Evolutionary conservation across 2,797 vertebrate genomes (phyloP), one percentile per base, ranked within the genome.

Genomic region (Emydoidea blandingii): DNA sequence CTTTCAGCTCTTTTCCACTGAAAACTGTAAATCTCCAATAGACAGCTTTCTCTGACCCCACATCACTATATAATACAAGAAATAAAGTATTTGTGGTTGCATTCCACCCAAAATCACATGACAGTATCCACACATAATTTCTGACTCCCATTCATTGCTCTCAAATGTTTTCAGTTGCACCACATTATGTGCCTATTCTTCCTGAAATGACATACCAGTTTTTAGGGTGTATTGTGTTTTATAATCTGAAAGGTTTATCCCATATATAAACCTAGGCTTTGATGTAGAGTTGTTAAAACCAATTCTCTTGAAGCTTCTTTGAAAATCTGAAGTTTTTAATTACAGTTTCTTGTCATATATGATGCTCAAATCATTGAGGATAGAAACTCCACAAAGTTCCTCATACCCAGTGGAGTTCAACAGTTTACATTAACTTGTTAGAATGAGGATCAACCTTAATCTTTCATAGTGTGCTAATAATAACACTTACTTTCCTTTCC

Each of bases 291-390:
- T 81, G 96, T 91, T 57, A 47, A 41, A 85, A 91, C 21, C 1
- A 34, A 2, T 52, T 81, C 2, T 80, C 12, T 85, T 91, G 52
- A 86, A 95, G 68, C 4, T 0, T 74, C 37, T 92, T 92, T 81
- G 57, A 89, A 93, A 95, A 86, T 59, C 12, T 41, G 6, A 53
- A 93, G 6, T 81, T 19, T 84, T 37, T 93, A 85, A 87, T 88
- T 95, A 62, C 25, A 80, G 7, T 79, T 56, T 68, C 62, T 87
- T 92, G 56, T 78, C 90, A 90, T 2, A 3, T 59, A 62, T 34
- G 74, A 80, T 80, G 12, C 19, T 41, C 79, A 86, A 94, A 68
- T n/a, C 18, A 4, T 15, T 16, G 59, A 90, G 29, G 92, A 93
- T 3, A 3, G 57, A 92, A 92, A 86, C n/a, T 74, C 19, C 65